These are phyloP conservation scores for Platichthys stellatus DNA, from an alignment of 2,113 vertebrate species.

Conservation along the genomic window DNA sequence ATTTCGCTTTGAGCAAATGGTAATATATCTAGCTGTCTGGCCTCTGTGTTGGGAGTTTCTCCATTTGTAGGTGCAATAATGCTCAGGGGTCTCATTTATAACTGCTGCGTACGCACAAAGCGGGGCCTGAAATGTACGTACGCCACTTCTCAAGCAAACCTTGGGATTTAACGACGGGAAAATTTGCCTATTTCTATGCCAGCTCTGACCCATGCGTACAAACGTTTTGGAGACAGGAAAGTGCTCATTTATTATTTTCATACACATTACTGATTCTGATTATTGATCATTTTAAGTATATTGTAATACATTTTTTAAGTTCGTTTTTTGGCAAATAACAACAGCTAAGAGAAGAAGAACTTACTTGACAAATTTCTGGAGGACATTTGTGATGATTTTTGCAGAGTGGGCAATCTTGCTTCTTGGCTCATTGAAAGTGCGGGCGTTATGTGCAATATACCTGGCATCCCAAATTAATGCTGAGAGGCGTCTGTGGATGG, in stretches of 20 bases:
- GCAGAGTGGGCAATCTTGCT: conserved; percentile 94
- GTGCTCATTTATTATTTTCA: not conserved
- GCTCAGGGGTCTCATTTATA: too few relatives aligned
- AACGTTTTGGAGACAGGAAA: too few relatives aligned
- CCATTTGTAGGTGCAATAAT: too few relatives aligned
- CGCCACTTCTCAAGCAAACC: too few relatives aligned
- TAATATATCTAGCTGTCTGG: too few relatives aligned
- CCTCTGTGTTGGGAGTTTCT: too few relatives aligned
- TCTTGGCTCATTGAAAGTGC: conserved; percentile 95
- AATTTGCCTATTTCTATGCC: too few relatives aligned
- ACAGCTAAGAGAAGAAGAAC: conserved; percentile 30
- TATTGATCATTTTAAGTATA: not conserved
- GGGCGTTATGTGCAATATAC: conserved; percentile 93
- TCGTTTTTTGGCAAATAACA: not conserved
- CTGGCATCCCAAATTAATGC: conserved; percentile 96
- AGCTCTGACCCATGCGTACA: too few relatives aligned
- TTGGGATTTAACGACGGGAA: too few relatives aligned
- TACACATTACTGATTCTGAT: not conserved
- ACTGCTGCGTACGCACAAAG: too few relatives aligned
- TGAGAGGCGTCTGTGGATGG: conserved; percentile 88
- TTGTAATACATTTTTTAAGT: not conserved
- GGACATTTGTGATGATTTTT: conserved; percentile 92
- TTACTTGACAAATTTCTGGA: conserved; percentile 95
- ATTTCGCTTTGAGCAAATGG: too few relatives aligned
- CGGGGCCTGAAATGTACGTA: too few relatives aligned